These are phyloP conservation scores for Tetropium fuscum DNA, from an alignment of 2,888 invertebrate genomes.

Conservation along the genomic window DNA sequence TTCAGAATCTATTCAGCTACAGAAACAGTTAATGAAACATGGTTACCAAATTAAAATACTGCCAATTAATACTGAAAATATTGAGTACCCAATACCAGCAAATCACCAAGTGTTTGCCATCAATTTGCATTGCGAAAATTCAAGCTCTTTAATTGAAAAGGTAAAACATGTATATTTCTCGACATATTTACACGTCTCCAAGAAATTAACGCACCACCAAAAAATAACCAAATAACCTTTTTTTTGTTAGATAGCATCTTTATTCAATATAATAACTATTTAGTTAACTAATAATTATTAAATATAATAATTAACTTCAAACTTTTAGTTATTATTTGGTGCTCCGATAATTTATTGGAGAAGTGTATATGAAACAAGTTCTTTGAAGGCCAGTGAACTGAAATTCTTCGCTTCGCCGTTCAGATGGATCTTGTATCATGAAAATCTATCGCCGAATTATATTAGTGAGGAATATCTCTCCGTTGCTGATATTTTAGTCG, in stretches of 20 bases:
- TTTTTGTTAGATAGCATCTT: no score
- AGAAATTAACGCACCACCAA: no score
- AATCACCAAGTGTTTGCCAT: slow-evolving; percentile 62
- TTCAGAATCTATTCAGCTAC: slow-evolving; percentile 43
- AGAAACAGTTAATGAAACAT: slow-evolving; percentile 40
- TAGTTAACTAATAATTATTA: no score
- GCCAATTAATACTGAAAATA: slow-evolving; percentile 23
- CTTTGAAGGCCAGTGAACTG: slow-evolving; percentile 63
- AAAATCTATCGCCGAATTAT: slow-evolving; percentile 17
- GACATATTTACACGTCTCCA: slow-evolving; percentile 10
- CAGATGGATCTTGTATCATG: slow-evolving; percentile 66
- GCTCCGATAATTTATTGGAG: no score
- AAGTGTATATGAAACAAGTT: no score
- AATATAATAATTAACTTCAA: not conserved
- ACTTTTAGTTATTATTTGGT: no score
- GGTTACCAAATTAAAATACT: slow-evolving; percentile 36
- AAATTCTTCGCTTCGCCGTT: slow-evolving; percentile 68
- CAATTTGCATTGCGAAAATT: slow-evolving; percentile 63
- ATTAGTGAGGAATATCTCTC: slow-evolving; percentile 36
- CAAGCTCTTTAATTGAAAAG: slow-evolving; percentile 57
- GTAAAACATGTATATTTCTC: slow-evolving; percentile 50
- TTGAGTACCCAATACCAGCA: slow-evolving; percentile 40
- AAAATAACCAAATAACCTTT: not conserved
- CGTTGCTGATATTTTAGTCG: slow-evolving; percentile 60
- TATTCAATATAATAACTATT: no score